These are phyloP conservation scores for Mythimna vitellina DNA, from an alignment of 2,888 invertebrate species.

Conservation along the genomic window DNA sequence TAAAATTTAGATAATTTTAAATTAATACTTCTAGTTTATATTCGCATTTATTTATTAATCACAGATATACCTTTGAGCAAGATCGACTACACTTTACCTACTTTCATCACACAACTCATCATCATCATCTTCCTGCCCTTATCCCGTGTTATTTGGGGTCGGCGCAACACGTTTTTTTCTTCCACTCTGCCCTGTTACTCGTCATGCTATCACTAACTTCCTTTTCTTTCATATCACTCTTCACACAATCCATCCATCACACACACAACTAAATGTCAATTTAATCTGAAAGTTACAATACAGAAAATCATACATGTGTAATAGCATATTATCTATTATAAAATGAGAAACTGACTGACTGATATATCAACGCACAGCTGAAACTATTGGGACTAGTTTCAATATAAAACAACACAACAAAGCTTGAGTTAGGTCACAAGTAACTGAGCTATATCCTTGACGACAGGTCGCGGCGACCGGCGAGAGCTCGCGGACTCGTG, in stretches of 20 bases:
- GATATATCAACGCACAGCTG: no score
- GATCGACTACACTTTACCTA: not conserved
- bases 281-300: not conserved
- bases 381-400: no score
- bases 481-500: slow-evolving; percentile 1
- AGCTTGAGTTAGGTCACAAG: not conserved
- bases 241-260: no score
- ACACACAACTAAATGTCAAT: not conserved
- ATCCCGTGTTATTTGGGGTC: no score
- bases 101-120: not conserved
- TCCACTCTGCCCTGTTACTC: no score
- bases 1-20: not conserved
- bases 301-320: not conserved
- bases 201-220: no score
- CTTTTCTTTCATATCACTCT: no score
- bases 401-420: slow-evolving; percentile 7
- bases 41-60: not conserved
- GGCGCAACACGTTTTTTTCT: no score
- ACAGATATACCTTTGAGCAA: not conserved
- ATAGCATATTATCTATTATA: not conserved
- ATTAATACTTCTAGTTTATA: not conserved
- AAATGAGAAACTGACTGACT: not conserved
- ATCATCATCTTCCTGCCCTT: no score
- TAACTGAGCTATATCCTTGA: slow-evolving; percentile 4
- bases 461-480: not conserved